phyloP scores from a whole-genome alignment of 2,797 vertebrate species.

The Stomatorhinus walkeri region DNA sequence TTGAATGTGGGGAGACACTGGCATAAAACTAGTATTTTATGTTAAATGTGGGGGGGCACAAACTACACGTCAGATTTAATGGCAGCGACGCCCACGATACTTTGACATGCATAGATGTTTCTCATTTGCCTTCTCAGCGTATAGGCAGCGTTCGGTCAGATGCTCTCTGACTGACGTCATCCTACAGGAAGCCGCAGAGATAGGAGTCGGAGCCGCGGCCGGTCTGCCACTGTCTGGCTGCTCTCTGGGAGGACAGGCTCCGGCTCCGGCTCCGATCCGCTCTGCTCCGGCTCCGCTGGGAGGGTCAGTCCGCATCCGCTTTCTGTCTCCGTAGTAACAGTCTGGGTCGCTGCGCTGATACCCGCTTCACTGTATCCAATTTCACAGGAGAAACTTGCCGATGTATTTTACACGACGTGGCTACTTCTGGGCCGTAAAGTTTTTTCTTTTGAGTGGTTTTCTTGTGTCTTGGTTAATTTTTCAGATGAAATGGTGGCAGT shows the following conservation, averaged over 20 bases:
- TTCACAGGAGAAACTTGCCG: background rate
- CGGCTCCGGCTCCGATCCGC: background rate
- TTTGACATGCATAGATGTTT: background rate
- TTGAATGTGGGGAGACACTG: background rate
- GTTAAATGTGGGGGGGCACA: background rate
- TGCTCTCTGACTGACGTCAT: background rate
- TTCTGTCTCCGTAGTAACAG: background rate
- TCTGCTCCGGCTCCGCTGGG: background rate
- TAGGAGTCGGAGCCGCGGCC: background rate
- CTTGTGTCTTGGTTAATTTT: background rate
- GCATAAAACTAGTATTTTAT: background rate
- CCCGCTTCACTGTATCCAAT: background rate
- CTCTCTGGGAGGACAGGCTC: background rate
- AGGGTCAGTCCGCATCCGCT: background rate
- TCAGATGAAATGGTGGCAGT: background rate
- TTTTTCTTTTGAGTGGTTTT: background rate
- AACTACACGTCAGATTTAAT: background rate
- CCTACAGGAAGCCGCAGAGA: background rate
- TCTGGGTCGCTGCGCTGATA: background rate
- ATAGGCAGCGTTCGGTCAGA: background rate
- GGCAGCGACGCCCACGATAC: background rate
- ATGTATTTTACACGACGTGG: background rate
- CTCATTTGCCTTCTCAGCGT: background rate
- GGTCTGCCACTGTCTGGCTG: background rate
- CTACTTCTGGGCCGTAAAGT: background rate